Conservation (phyloP, 2,797 vertebrate species). For the Urosaurus nigricauda region DNA sequence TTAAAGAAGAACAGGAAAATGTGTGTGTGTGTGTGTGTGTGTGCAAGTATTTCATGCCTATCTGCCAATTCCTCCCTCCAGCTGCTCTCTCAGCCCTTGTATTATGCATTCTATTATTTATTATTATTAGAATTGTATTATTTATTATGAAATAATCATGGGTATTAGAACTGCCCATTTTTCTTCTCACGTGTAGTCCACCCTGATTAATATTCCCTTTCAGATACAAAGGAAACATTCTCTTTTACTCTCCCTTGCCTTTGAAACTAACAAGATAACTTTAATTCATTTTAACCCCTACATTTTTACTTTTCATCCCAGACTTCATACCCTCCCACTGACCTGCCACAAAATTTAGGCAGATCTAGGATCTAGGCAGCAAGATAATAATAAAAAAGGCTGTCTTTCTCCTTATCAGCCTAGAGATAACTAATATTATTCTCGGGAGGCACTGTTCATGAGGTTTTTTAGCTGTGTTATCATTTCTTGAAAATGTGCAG, state of each 20-base stretch:
- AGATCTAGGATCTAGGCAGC: conserved; percentile 19
- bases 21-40: no score
- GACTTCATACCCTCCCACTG: not conserved
- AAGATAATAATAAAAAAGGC: not conserved
- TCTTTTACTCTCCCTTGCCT: not conserved
- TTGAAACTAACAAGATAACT: not conserved
- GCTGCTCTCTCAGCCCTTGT: not conserved
- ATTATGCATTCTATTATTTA: not conserved
- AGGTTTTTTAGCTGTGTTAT: not conserved
- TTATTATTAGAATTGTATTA: no score
- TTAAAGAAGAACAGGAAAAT: not conserved
- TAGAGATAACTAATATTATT: conserved; percentile 29
- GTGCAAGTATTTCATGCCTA: not conserved
- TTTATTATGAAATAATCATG: no score
- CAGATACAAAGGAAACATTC: not conserved
- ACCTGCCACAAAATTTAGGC: conserved; percentile 26
- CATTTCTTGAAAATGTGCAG: conserved; percentile 33
- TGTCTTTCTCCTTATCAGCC: conserved; percentile 8
- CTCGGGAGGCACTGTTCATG: conserved; percentile 1
- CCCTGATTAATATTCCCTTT: not conserved
- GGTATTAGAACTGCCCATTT: not conserved
- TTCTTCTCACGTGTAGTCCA: not conserved
- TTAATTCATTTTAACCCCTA: not conserved
- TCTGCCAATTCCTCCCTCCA: not conserved
- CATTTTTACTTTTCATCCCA: conserved; percentile 21